A percentile compares a stretch with the other conserved stretches of the same genome.
Conservation (phyloP, 1,140 invertebrate genomes). For the Nymphalis io region DNA sequence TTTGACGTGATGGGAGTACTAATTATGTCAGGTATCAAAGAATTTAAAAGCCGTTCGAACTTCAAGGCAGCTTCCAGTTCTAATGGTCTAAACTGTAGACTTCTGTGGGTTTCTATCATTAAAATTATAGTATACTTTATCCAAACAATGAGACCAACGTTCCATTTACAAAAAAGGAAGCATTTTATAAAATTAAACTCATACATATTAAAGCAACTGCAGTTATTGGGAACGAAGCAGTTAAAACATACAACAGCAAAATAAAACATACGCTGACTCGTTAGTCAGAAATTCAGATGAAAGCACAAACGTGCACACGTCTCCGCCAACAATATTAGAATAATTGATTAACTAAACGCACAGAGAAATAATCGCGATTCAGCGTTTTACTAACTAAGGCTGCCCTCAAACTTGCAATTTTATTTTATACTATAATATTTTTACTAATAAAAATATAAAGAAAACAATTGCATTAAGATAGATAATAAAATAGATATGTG, state of each 20-base stretch:
- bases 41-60: too few species aligned
- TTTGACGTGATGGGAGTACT: too few species aligned
- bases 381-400: constrained; percentile 72
- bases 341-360: constrained; percentile 79
- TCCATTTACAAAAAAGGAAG: neutral
- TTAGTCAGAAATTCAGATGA: constrained; percentile 42
- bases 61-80: too few species aligned
- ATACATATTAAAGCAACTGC: neutral
- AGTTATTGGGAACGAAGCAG: constrained; percentile 8
- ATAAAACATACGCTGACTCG: constrained; percentile 40
- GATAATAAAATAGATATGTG: too few species aligned
- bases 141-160: too few species aligned
- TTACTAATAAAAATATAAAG: neutral
- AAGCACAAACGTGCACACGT: constrained; percentile 56
- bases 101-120: too few species aligned
- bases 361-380: constrained; percentile 77
- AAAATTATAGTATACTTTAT: too few species aligned
- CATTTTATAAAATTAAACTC: neutral
- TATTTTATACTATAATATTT: neutral
- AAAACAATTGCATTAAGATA: too few species aligned
- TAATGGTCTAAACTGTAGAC: too few species aligned
- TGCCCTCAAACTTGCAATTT: neutral
- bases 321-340: constrained; percentile 76
- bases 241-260: constrained; percentile 31
- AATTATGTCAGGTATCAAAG: too few species aligned